A percentile compares a stretch with the other conserved stretches of the same genome.
Evolutionary conservation across 2,888 invertebrate species (phyloP).

Genomic region (Sinohyriopsis cumingii): DNA sequence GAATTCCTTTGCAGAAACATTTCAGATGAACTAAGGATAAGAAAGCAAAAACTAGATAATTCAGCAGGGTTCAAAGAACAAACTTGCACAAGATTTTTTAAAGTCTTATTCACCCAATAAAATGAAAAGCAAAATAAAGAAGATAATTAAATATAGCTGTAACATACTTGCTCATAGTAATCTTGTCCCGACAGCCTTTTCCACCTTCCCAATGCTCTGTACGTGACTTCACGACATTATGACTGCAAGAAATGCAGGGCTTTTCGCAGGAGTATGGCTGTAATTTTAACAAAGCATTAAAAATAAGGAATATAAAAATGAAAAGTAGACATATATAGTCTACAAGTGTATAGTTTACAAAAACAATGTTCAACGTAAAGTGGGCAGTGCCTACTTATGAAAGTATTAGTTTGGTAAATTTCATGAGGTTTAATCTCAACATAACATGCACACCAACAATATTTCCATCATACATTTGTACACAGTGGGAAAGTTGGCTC

Average conservation of each 20-base stretch:
- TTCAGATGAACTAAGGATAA: neutral
- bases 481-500: too few relatives aligned
- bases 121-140: neutral
- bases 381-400: too few relatives aligned
- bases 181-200: slow-evolving; percentile 72
- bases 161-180: slow-evolving; percentile 70
- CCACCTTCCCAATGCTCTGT: slow-evolving; percentile 74
- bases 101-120: neutral
- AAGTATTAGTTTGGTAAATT: too few relatives aligned
- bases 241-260: slow-evolving; percentile 66
- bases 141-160: neutral
- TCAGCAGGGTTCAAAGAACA: too few relatives aligned
- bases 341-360: too few relatives aligned
- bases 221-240: slow-evolving; percentile 61
- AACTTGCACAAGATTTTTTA: too few relatives aligned
- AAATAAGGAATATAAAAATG: too few relatives aligned
- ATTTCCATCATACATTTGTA: too few relatives aligned
- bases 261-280: slow-evolving; percentile 66
- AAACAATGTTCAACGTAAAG: too few relatives aligned
- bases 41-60: neutral
- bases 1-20: neutral
- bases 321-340: too few relatives aligned
- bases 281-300: slow-evolving; percentile 14
- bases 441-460: too few relatives aligned
- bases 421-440: too few relatives aligned